Evolutionary conservation across 35 echinoderm and acorn worm genomes (phyloP), one percentile per base, ranked within the genome.

Genomic region (Strongylocentrotus purpuratus): DNA sequence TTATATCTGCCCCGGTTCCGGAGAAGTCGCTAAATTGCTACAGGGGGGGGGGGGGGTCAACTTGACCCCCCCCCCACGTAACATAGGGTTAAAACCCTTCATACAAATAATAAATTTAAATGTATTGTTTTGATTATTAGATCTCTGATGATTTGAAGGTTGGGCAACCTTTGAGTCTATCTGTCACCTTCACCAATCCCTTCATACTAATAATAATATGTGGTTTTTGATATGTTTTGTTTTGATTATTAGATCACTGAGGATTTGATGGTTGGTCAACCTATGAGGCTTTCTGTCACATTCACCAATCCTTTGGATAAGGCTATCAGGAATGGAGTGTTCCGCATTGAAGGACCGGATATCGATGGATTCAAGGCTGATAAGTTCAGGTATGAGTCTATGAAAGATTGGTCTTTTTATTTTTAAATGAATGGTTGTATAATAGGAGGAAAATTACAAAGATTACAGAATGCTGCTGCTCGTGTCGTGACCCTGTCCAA

Each of bases 251-350:
- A 41, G 97, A 90, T 85, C 17, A 86, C 94, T 18, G 78, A 94
- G 9, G 41, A n/a, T 4, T 35, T 95, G 18, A 47, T 88, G 25
- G 95, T 95, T 78, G 97, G 94, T 33, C 94, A 94, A 48, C 86
- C 95, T 3, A 95, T 99, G 61, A 95, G 45, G 32, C 61, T 96
- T 10, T 33, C 92, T 22, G 65, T 99, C 9, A 92, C 60, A 5
- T 98, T 99, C 94, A 95, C 96, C 86, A 99, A 99, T 87, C 98
- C 98, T 4, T 94, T 99, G 59, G 94, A 94, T 4, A 85, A 65
- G 33, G 33, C 95, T 28, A 87, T 99, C 7, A 96, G 47, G 28
- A 90, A 95, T n/a, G 96, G 96, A 31, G 31, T 85, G 9, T 97
- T 99, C 95, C 92, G 96, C 9, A 60, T 99, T 87, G 98, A 99